Conservation (phyloP, 2,888 invertebrate species). For the Drosophila testacea region DNA sequence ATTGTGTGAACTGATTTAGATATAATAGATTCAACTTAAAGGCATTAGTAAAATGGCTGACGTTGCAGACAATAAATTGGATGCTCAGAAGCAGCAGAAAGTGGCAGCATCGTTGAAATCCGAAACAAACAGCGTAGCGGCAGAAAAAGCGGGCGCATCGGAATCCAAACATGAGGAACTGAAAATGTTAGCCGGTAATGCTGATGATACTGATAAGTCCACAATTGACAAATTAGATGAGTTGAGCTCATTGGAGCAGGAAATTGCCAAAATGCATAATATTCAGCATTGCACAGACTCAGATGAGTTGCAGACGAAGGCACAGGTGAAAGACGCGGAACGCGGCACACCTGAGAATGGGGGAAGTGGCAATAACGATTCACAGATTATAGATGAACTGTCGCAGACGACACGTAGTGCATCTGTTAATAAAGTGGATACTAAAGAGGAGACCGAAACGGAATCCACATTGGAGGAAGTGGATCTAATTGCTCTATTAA, state of each 20-base stretch:
- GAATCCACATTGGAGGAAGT: slow-evolving; percentile 72
- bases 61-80: slow-evolving; percentile 24
- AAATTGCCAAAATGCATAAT: slow-evolving; percentile 83
- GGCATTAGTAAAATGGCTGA: slow-evolving; percentile 45
- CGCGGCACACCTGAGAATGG: slow-evolving; percentile 32
- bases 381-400: slow-evolving; percentile 17
- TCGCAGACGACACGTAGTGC: slow-evolving; percentile 18
- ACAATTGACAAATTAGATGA: slow-evolving; percentile 73
- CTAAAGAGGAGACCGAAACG: slow-evolving; percentile 14
- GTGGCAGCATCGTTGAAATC: slow-evolving; percentile 9
- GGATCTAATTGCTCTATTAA: slow-evolving; percentile 86
- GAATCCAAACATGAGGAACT: slow-evolving; percentile 43
- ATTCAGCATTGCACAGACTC: slow-evolving; percentile 41
- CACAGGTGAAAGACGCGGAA: slow-evolving; percentile 5
- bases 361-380: slow-evolving; percentile 11
- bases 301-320: slow-evolving; percentile 3
- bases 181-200: slow-evolving; percentile 14
- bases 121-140: slow-evolving; percentile 37
- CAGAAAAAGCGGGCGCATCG: slow-evolving; percentile 49
- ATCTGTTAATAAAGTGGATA: slow-evolving; percentile 6
- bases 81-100: slow-evolving; percentile 13
- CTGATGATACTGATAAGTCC: slow-evolving; percentile 11
- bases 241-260: slow-evolving; percentile 81
- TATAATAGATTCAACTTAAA: slow-evolving; percentile 3
- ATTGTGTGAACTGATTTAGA: slow-evolving; percentile 2